These are phyloP conservation scores for Luperina testacea DNA, from an alignment of 2,888 invertebrate genomes.

Conservation along the genomic window DNA sequence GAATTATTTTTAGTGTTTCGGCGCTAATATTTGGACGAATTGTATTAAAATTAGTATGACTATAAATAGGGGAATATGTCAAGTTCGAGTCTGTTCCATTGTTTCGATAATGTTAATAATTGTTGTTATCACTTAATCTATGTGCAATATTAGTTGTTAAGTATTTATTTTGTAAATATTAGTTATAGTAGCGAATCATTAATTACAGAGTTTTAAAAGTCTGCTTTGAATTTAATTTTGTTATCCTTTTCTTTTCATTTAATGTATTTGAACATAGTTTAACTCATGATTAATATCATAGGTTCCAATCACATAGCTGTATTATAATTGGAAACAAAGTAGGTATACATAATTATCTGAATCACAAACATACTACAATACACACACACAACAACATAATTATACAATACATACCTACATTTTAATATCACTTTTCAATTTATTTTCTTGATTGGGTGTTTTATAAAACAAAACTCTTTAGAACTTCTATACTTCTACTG, in stretches of 20 bases:
- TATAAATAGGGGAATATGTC: conserved; percentile 59
- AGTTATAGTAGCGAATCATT: conserved; percentile 78
- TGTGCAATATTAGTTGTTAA: conserved; percentile 89
- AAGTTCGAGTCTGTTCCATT: conserved; percentile 67
- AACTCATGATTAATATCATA: not conserved
- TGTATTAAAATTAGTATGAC: conserved; percentile 56
- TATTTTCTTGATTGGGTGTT: not conserved
- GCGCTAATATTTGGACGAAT: conserved; percentile 29
- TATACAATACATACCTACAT: not conserved
- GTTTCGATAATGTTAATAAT: conserved; percentile 76
- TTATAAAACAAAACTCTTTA: not conserved
- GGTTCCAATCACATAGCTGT: not conserved
- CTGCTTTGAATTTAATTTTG: conserved; percentile 54
- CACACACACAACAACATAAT: too few relatives aligned
- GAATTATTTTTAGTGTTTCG: conserved; percentile 52
- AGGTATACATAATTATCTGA: too few relatives aligned
- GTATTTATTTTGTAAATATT: conserved; percentile 88
- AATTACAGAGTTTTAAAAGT: conserved; percentile 73
- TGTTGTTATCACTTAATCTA: conserved; percentile 84
- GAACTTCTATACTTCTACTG: not conserved
- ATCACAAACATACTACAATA: not conserved
- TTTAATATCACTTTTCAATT: not conserved
- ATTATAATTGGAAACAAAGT: not conserved
- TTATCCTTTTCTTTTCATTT: not conserved
- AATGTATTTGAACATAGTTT: not conserved